Evolutionary conservation across 2,888 invertebrate genomes (phyloP).

Genomic region (Nomada fucata): DNA sequence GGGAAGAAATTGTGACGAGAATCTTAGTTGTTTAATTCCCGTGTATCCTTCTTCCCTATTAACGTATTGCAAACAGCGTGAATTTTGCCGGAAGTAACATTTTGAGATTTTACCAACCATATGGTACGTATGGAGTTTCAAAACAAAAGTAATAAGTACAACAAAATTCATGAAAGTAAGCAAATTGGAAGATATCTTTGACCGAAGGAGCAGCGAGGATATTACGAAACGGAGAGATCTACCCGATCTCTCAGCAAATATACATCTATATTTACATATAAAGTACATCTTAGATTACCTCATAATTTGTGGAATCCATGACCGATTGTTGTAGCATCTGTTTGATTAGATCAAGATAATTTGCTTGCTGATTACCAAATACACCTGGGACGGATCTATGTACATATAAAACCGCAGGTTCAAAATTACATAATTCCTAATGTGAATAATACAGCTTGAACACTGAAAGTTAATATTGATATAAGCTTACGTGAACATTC

Average conservation of each 20-base stretch:
- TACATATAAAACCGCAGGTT: background rate
- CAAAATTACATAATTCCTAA: background rate
- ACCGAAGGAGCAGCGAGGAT: background rate
- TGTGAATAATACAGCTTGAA: background rate
- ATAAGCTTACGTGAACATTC: slow-evolving; percentile 94
- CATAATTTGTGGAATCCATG: slow-evolving; percentile 89
- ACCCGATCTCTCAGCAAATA: background rate
- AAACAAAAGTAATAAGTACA: no score
- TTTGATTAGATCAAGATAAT: slow-evolving; percentile 96
- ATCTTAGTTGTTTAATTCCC: slow-evolving; percentile 62
- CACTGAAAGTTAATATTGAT: background rate
- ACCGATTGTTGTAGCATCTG: slow-evolving; percentile 96
- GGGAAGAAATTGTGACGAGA: slow-evolving; percentile 84
- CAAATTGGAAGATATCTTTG: no score
- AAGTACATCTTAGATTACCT: slow-evolving; percentile 83
- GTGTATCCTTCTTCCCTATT: slow-evolving; percentile 79
- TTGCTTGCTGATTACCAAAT: slow-evolving; percentile 97
- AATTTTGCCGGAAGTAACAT: no score
- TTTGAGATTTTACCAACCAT: no score
- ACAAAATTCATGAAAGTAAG: no score
- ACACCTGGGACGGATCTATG: slow-evolving; percentile 95
- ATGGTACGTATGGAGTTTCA: no score
- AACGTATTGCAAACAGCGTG: background rate
- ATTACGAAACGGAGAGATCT: slow-evolving; percentile 2
- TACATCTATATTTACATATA: background rate